phyloP scores from a whole-genome alignment of 2,113 vertebrate species.

The Haemorhous mexicanus region DNA sequence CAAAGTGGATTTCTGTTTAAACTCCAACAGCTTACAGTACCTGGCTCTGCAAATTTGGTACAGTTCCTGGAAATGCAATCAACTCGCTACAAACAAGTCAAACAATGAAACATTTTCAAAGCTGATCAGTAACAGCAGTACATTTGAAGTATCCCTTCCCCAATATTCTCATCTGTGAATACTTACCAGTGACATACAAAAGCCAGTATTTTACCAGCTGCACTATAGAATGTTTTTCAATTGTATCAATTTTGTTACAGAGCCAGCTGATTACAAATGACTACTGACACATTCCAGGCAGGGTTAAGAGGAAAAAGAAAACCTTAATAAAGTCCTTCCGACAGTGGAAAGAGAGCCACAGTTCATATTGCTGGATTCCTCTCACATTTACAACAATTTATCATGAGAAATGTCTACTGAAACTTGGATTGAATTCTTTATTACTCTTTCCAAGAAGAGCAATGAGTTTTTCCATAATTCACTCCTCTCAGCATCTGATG shows the following conservation, averaged over 20 bases:
- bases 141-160: background rate
- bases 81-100: background rate
- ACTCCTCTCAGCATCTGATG: background rate
- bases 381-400: background rate
- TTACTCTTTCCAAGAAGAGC: background rate
- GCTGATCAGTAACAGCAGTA: background rate
- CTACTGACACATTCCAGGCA: background rate
- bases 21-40: conserved; percentile 26
- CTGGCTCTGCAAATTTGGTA: conserved; percentile 30
- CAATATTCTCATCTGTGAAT: background rate
- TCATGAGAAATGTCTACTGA: background rate
- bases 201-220: background rate
- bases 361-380: background rate
- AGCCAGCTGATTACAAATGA: background rate
- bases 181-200: background rate
- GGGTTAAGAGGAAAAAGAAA: background rate
- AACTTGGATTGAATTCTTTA: conserved; percentile 1
- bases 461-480: background rate
- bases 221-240: background rate
- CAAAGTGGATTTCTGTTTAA: background rate
- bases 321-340: background rate
- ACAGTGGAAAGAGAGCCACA: background rate
- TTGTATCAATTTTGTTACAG: background rate
- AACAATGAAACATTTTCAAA: conserved; percentile 27
- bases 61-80: conserved; percentile 16